Evolutionary conservation across 2,113 vertebrate species (phyloP).

Genomic region (Myodes glareolus): DNA sequence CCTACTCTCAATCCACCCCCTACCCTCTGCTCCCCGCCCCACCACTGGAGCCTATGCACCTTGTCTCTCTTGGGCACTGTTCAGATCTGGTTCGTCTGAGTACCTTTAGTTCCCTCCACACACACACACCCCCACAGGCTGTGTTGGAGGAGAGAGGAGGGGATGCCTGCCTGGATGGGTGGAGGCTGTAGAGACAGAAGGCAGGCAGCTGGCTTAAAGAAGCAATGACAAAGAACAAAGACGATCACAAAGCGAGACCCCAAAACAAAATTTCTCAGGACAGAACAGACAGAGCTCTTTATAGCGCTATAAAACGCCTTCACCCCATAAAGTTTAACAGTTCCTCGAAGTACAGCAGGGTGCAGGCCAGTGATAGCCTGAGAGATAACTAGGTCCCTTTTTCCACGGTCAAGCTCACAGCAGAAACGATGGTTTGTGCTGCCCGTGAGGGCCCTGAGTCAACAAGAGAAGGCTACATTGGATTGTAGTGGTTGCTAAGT

Average conservation of each 20-base stretch:
- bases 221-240: constrained; percentile 34
- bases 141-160: background rate
- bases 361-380: background rate
- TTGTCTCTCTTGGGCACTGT: background rate
- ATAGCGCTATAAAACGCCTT: constrained; percentile 47
- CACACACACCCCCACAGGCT: background rate
- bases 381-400: background rate
- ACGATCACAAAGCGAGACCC: constrained; percentile 14
- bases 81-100: background rate
- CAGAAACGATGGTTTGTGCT: background rate
- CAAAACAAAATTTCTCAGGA: constrained; percentile 33
- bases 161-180: background rate
- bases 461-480: background rate
- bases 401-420: no score
- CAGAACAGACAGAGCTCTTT: constrained; percentile 46
- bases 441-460: background rate
- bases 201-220: background rate
- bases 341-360: background rate
- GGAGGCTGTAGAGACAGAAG: background rate
- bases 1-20: background rate
- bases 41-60: background rate
- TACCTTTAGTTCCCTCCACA: background rate
- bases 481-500: background rate
- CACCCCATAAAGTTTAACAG: constrained; percentile 62
- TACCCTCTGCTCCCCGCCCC: background rate